Base-by-base conservation (phyloP, 1,140 invertebrate genomes). In the Drosophila ironensis region DNA sequence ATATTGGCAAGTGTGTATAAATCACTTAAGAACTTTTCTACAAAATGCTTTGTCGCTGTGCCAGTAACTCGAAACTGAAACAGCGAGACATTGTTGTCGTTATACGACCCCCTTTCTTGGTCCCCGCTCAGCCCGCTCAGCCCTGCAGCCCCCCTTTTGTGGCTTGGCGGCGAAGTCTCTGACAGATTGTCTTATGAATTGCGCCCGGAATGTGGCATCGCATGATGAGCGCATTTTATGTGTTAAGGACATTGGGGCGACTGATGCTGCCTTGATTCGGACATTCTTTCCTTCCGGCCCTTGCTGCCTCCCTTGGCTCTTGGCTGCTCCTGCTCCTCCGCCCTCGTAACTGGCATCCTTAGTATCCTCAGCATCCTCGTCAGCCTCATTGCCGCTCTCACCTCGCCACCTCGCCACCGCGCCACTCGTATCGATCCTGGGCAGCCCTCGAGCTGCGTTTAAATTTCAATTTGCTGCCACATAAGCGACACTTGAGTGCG, bases 401-500 rank as follows among this genome's bases (percentile, higher is more conserved):
- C 46, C 45, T 51, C 52, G 52, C 11, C 35, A 24, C 33, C 7
- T 37, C 33, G 3, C 30, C n/a, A n/a, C n/a, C n/a, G n/a, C n/a
- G n/a, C 12, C 30, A 14, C 30, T 28, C 64, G 57, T 68, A 84
- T 84, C 78, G 78, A 84, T 78, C 54, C 59, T 71, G 72, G 66
- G 73, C 69, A 73, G 59, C 69, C 64, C 78, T 82, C 54, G 46
- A 84, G 80, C 50, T 71, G 80, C 80, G 80, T 86, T 84, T 84
- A 84, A 84, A 78, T 84, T 84, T 86, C 78, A 84, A 84, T 84
- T 86, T 84, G 76, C 74, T 84, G 73, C 80, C 78, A 84, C 70
- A 84, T 78, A 77, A 84, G 80, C 78, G 59, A 60, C 80, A 74
- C 78, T 84, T 67, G 64, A 86, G 80, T 70, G 69, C 47, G 64